Evolutionary conservation across 2,113 vertebrate genomes (phyloP), one percentile per base, ranked within the genome.

Genomic region (Calidris pygmaea): DNA sequence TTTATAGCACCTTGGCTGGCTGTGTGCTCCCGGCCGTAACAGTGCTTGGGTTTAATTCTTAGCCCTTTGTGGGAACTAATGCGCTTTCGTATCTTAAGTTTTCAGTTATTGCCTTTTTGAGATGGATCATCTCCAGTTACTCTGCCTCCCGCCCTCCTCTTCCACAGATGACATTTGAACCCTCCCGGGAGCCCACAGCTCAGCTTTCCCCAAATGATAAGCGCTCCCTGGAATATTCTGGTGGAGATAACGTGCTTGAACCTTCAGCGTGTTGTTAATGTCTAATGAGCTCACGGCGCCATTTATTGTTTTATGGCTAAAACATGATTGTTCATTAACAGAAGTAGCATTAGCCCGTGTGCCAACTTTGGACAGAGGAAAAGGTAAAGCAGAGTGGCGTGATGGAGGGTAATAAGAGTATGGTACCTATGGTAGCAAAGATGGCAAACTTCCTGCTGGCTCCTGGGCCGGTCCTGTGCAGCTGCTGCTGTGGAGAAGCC

Each of bases 31-130:
- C 56, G 95, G 95, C 94, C 92, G 9, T 82, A 89, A 83, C 92
- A 29, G 59, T 80, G 90, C 96, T 97, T 39, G 87, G 93, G 91
- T 84, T 96, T 90, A 96, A 97, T 89, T 71, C 90, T 93, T 73
- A 81, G 90, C 95, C 60, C 22, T 97, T 97, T 95, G 94, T 91
- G 96, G 92, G 80, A 96, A 96, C 96, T 97, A 97, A 98, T 97
- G 97, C 6, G 66, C 93, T 97, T 96, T 95, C 93, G 80, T 84
- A 96, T 91, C 95, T 95, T 39, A 87, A 81, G 50, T 92, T 95
- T 82, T 70, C 91, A 94, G 90, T 95, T 88, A 92, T 55, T 67
- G 84, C 81, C 77, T 96, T 93, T 93, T 91, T 55, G 95, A 90
- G 92, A 85, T 87, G 77, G 90, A 93, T 66, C 68, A 55, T 92